Base-by-base conservation (phyloP, 2,888 invertebrate species). In the Ormyrus labotus region DNA sequence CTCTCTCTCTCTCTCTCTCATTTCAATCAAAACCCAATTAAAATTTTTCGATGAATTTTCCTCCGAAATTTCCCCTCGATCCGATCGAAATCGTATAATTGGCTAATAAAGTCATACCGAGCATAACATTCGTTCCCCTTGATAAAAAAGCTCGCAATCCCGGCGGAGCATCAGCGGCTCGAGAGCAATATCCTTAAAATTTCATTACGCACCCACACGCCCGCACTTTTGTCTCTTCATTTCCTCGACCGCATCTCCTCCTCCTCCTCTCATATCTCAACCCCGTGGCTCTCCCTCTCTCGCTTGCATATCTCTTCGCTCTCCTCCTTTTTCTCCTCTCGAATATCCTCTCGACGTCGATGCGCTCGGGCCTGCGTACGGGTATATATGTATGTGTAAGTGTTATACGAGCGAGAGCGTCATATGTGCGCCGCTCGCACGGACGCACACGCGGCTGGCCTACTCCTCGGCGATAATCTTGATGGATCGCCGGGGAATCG, bases 401-500 rank as follows among this genome's bases (percentile, higher is more conserved):
- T 69, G n/a, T 11, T 9, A 7, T 6, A 53, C 7, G 64, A 6
- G 50, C 48, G 19, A 34, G 34, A 34, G 34, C 34, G 34, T 34
- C 34, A 4, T 34, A 34, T 34, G 0, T 4, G 34, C 34, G 34
- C 34, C 34, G 34, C 34, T 1, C 2, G 19, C 19, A 19, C 9
- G 34, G 6, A 47, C 68, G 51, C 68, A 19, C 19, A 53, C 65
- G 74, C 72, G 69, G 65, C 57, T 80, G 76, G 78, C 81, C 78
- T 74, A 78, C 83, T 82, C 81, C 82, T 60, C 72, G 83, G 81
- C 83, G 83, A 81, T 83, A 84, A 84, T 84, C 84, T 84, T 83
- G 84, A 85, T 85, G 84, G 84, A 84, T 83, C 84, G 84, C 74
- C 69, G 81, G 67, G 80, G 83, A 81, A 82, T 83, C 74, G 69